A percentile compares a stretch with the other conserved stretches of the same genome.
Conservation (phyloP, 2,113 vertebrate species). For the Oxyruncus cristatus region DNA sequence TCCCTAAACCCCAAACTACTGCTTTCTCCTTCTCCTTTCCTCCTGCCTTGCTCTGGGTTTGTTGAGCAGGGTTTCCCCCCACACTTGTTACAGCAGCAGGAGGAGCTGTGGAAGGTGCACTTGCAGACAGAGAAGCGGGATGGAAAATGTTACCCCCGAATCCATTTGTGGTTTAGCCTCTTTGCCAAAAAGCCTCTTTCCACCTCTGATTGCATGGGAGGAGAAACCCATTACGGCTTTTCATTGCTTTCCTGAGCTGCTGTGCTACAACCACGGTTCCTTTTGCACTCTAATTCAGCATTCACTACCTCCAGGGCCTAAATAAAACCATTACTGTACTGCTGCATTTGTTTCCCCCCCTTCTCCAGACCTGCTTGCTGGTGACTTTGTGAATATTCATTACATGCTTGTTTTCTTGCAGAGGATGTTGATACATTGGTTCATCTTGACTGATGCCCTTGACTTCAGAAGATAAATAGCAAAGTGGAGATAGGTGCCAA, state of each 20-base stretch:
- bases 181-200: conserved; percentile 7
- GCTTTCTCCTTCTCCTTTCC: background rate
- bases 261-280: background rate
- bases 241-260: conserved; percentile 22
- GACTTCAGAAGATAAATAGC: conserved; percentile 55
- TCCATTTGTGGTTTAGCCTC: background rate
- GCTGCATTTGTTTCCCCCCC: background rate
- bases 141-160: conserved; percentile 21
- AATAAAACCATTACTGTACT: background rate
- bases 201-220: background rate
- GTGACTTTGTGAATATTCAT: conserved; percentile 36
- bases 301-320: background rate
- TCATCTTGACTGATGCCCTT: conserved; percentile 67
- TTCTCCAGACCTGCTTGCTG: background rate
- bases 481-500: conserved; percentile 55
- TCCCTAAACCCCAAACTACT: background rate
- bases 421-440: conserved; percentile 21
- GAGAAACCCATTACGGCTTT: conserved; percentile 41
- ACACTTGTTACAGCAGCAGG: accelerated
- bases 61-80: background rate
- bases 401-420: background rate
- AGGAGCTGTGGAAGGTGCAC: background rate
- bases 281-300: background rate
- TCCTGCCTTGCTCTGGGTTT: background rate
- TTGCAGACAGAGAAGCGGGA: background rate